Evolutionary conservation across 1,140 invertebrate genomes (phyloP), one percentile per base, ranked within the genome.

Genomic region (Coptotermes formosanus): DNA sequence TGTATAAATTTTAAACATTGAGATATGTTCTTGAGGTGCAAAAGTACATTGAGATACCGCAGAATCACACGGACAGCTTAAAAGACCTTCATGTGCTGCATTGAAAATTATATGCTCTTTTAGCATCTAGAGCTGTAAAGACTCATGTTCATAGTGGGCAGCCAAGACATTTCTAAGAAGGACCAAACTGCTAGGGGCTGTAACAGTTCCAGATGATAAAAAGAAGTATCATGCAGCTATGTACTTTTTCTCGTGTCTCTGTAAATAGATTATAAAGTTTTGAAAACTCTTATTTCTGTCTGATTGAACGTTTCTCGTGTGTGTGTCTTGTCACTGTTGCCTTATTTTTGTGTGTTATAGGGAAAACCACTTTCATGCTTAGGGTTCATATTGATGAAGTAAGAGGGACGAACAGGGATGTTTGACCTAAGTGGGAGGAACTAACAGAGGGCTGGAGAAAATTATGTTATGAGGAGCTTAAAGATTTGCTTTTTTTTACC

Each of bases 1-100:
- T 75, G 64, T 75, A 75, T 75, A 64, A 6, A 75, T 75, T 75
- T 75, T 75, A 30, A 75, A 75, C 64, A 75, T 64, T 64, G 21
- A 25, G n/a, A 75, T 12, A n/a, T 9, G 6, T 75, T 75, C 52
- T 55, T 55, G 16, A 55, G 0, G 19, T 21, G 4, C 19, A 55
- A 55, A 55, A 55, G 21, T 48, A 19, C 14, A 55, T 55, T 55
- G 14, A 55, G 52, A 55, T 19, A 12, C 52, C 14, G 6, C 19
- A 55, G 52, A 55, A 19, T 55, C 19, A 55, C 52, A 55, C 14
- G 19, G 19, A 55, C 14, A 75, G 4, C 64, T 75, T 30, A 30
- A 4, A 75, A 75, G 6, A 75, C 30, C n/a, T n/a, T 6, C 8
- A 64, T 23, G 25, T n/a, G 25, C 25, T 75, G 7, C 64, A 75